Conservation (phyloP, 1,140 invertebrate species). For the Trissolcus basalis region DNA sequence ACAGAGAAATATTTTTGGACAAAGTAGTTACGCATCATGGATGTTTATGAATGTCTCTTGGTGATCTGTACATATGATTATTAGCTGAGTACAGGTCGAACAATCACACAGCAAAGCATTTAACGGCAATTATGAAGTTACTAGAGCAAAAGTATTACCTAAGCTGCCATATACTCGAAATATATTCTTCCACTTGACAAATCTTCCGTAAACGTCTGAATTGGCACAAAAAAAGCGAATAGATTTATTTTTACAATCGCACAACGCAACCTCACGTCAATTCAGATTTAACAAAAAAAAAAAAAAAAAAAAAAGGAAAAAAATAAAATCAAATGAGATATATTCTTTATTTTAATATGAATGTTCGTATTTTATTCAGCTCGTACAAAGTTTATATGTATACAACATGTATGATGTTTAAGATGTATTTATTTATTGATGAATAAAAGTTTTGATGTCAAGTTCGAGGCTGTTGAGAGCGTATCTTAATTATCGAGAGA, state of each 20-base stretch:
- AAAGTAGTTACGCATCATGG: slow-evolving; percentile 37
- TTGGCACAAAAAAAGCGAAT: slow-evolving; percentile 21
- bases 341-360: slow-evolving; percentile 47
- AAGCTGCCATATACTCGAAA: slow-evolving; percentile 32
- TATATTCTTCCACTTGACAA: slow-evolving; percentile 36
- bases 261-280: slow-evolving; percentile 44
- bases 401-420: slow-evolving; percentile 38
- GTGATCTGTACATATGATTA: slow-evolving; percentile 10
- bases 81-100: neutral
- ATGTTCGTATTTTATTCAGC: slow-evolving; percentile 38
- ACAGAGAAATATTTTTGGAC: slow-evolving; percentile 43
- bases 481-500: neutral
- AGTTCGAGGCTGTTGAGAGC: neutral
- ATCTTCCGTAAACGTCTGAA: slow-evolving; percentile 36
- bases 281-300: slow-evolving; percentile 46
- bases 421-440: slow-evolving; percentile 43
- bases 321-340: slow-evolving; percentile 29
- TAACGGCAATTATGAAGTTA: slow-evolving; percentile 21
- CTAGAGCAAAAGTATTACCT: slow-evolving; percentile 35
- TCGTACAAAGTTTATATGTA: slow-evolving; percentile 42
- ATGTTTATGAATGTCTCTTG: slow-evolving; percentile 19
- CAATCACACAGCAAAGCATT: neutral
- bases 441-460: slow-evolving; percentile 37
- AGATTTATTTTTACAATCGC: slow-evolving; percentile 47
- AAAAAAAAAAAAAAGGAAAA: no score